Base-by-base conservation (phyloP, 2,888 invertebrate species). In the Drosophila nr. fundita region DNA sequence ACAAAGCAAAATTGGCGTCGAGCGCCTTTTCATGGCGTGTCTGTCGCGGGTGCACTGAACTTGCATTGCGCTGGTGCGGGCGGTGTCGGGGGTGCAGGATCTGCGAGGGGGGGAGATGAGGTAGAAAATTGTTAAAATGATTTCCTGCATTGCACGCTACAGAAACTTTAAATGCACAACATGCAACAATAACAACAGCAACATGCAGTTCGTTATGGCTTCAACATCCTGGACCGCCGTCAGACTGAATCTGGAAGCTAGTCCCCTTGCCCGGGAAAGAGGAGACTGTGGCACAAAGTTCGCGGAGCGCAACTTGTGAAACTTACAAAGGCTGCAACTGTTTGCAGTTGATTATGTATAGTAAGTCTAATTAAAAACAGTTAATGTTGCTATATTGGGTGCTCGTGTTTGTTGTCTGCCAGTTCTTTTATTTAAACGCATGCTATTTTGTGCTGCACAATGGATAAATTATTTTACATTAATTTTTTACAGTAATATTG, bases 101-200 rank as follows among this genome's bases (percentile, higher is more conserved):
- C 36, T 52, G 38, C 5, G 5, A 13, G 13, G 32, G 13, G 52
- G n/a, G 8, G 38, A 57, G 60, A 53, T 36, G 78, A 69, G 82
- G 76, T 60, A 61, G 78, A 85, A 87, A 89, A 87, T 82, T 87
- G 87, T 87, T 85, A 87, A 89, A 87, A 87, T 87, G 80, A 89
- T 87, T 87, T 87, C 87, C 87, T 87, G 83, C 87, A 83, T 78
- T 84, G 87, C 87, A 83, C 73, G 84, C 87, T 84, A 82, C 87
- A 77, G 66, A 68, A 82, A 87, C 88, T 83, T 85, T 83, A 88
- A 85, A 88, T 86, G 88, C 86, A 72, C 76, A 88, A 85, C 80
- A 87, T 85, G 79, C 75, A 87, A 71, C 78, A 82, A 73, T 58
- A 54, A 21, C 50, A 55, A 42, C 61, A 55, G 30, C 55, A 72